Conservation (phyloP, 2,113 vertebrate genomes). For the Clarias gariepinus region DNA sequence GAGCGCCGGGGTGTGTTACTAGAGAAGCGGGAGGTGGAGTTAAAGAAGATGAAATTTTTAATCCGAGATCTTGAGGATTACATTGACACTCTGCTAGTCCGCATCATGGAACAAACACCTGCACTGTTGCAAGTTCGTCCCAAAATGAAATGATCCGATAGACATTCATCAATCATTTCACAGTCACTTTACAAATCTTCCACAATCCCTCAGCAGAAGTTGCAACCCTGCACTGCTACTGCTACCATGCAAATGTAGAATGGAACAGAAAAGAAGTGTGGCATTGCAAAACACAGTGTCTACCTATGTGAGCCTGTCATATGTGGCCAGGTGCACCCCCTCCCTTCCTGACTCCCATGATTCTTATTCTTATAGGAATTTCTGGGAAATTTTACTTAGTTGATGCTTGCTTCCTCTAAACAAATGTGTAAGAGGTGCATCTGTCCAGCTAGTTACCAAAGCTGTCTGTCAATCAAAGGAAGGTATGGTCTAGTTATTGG, state of each 20-base stretch:
- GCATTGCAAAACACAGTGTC: slow-evolving; percentile 57
- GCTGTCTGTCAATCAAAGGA: slow-evolving; percentile 30
- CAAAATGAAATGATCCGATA: slow-evolving; percentile 66
- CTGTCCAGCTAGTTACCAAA: slow-evolving; percentile 54
- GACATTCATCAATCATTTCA: slow-evolving; percentile 13
- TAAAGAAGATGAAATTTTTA: slow-evolving; percentile 82
- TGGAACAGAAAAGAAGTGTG: slow-evolving; percentile 46
- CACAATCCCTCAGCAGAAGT: slow-evolving; percentile 19
- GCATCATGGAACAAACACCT: slow-evolving; percentile 96
- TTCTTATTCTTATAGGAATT: slow-evolving; percentile 9
- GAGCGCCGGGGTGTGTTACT: slow-evolving; percentile 78
- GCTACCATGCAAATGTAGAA: slow-evolving; percentile 65
- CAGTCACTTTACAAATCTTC: slow-evolving; percentile 29
- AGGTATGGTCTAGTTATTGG: slow-evolving; percentile 28
- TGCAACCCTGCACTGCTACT: slow-evolving; percentile 37
- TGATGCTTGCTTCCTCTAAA: slow-evolving; percentile 28
- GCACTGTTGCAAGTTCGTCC: slow-evolving; percentile 88
- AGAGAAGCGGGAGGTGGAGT: slow-evolving; percentile 85
- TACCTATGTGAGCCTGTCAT: slow-evolving; percentile 17
- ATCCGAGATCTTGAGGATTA: slow-evolving; percentile 93
- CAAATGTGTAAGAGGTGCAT: slow-evolving; percentile 3
- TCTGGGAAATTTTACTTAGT: not conserved
- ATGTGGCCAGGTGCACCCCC: slow-evolving; percentile 2
- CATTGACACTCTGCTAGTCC: slow-evolving; percentile 94
- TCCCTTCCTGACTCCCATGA: not conserved